Conservation (phyloP, 1,140 invertebrate species). For the Drosophila punjabiensis region DNA sequence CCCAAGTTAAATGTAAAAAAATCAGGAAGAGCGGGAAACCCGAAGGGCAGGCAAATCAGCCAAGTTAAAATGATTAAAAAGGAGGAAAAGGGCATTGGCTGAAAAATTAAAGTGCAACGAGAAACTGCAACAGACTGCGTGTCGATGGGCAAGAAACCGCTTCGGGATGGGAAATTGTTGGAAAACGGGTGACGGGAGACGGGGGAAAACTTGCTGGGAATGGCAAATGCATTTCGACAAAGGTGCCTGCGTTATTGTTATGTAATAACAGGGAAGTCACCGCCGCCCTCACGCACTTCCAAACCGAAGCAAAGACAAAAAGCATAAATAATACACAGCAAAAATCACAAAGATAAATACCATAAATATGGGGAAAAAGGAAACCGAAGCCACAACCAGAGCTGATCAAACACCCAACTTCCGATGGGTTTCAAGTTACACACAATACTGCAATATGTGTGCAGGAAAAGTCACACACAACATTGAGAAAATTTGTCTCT, state of each 20-base stretch:
- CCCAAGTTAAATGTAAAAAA: neutral
- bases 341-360: slow-evolving; percentile 13
- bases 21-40: neutral
- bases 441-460: neutral
- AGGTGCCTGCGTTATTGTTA: slow-evolving; percentile 32
- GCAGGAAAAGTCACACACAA: neutral
- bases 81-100: slow-evolving; percentile 10
- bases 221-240: slow-evolving; percentile 20
- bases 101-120: slow-evolving; percentile 13
- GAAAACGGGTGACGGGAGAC: slow-evolving; percentile 1
- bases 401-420: slow-evolving; percentile 48
- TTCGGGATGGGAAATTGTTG: slow-evolving; percentile 11
- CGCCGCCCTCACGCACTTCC: slow-evolving; percentile 43
- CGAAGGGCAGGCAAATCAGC: neutral
- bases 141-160: slow-evolving; percentile 21
- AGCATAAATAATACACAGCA: slow-evolving; percentile 3
- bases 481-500: neutral
- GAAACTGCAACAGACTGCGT: neutral
- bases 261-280: slow-evolving; percentile 47
- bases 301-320: neutral
- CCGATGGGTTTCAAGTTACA: slow-evolving; percentile 52
- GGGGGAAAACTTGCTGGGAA: slow-evolving; percentile 11
- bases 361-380: slow-evolving; percentile 22
- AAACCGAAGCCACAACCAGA: slow-evolving; percentile 11
- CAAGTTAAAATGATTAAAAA: slow-evolving; percentile 2